Percentiles rank a stretch among this genome's conserved stretches.
These are phyloP conservation scores for Cathartes aura DNA, from an alignment of 2,113 vertebrate species.

Conservation along the genomic window DNA sequence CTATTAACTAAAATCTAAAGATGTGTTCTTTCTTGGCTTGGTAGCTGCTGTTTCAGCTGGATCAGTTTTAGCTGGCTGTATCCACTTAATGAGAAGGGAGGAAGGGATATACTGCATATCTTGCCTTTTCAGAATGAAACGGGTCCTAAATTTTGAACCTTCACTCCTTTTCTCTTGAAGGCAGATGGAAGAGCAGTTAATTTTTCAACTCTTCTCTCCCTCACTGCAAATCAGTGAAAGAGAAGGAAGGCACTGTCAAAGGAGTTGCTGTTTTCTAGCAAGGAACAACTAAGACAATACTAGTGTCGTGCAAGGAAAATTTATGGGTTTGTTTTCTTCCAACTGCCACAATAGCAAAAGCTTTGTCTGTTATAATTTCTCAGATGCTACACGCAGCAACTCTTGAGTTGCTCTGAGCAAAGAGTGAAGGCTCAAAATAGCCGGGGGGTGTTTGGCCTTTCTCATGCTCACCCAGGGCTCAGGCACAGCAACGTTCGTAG, in stretches of 20 bases:
- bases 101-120: background rate
- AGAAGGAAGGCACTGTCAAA: background rate
- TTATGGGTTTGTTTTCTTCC: background rate
- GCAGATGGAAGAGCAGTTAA: background rate
- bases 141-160: background rate
- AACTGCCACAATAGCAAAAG: background rate
- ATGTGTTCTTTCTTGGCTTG: background rate
- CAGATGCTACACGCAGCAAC: background rate
- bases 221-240: background rate
- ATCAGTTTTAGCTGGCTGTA: background rate
- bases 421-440: background rate
- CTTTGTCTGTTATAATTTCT: background rate
- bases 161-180: background rate
- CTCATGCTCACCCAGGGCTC: background rate
- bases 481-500: background rate
- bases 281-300: rapidly evolving
- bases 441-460: background rate
- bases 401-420: background rate
- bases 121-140: background rate
- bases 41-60: background rate
- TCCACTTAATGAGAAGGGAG: background rate
- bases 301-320: background rate
- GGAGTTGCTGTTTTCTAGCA: background rate
- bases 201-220: background rate
- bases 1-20: background rate